Base-by-base conservation (phyloP, 2,113 vertebrate genomes). In the Xenopus laevis region DNA sequence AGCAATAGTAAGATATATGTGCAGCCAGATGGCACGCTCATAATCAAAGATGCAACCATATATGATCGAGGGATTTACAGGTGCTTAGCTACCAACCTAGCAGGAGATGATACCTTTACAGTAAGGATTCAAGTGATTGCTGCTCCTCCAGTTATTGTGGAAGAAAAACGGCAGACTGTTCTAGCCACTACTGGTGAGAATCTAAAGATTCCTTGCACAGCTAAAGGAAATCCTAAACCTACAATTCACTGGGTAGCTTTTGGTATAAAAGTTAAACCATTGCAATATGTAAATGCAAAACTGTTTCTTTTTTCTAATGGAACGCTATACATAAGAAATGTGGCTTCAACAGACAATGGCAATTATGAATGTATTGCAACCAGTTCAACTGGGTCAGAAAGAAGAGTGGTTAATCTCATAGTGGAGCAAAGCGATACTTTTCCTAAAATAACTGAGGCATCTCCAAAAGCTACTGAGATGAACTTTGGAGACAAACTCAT, bases 301-400 rank as follows among this genome's bases (percentile, higher is more conserved):
- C 74, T 89, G 40, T 83, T 87, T 18, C 71, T 94, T 21, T 84
- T 88, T 67, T 20, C 86, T 17, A 95, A 96, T 3, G 97, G 97
- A 7, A 96, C 93, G 0, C 89, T 98, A 16, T 78, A 78, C 8
- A 80, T 98, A 64, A 86, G 86, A 79, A 71, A 81, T 45, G 0
- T 84, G 0, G 66, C 27, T 27, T 33, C 74, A 16, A 13, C 88
- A 0, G 90, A 99, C 79, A 89, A 83, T 1, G 96, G 97, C 13
- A 94, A 79, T 68, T 99, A 97, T 4, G 96, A 98, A 85, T 99
- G 97, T 72, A 94, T 99, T 10, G 97, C 95, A 59, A 97, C 95
- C 4, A 98, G 96, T 79, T 93, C 94, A 3, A 95, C 94, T 0
- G 96, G 96, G 21, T 97, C 96, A 0, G 95, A 99, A 71, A 85